Conservation (phyloP, 2,888 invertebrate species). For the Megastigmus dorsalis region DNA sequence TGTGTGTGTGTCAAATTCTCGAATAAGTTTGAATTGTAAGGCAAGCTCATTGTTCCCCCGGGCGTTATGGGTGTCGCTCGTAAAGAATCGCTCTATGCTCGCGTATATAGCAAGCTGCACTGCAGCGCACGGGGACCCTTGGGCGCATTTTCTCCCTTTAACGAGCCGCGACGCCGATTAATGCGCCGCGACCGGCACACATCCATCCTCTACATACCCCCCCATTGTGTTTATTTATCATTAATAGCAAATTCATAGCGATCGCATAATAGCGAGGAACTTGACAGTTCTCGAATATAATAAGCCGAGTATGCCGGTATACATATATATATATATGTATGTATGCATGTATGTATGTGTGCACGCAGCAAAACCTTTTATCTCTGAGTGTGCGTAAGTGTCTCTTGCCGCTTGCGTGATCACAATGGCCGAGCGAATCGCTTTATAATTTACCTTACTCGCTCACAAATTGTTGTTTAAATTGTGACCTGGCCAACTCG, state of each 20-base stretch:
- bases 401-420: no score
- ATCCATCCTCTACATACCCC: no score
- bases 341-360: no score
- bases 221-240: slow-evolving; percentile 74
- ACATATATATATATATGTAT: no score
- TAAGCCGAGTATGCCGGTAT: no score
- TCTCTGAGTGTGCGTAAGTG: no score
- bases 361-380: no score
- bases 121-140: slow-evolving; percentile 1
- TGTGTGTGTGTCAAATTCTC: slow-evolving; percentile 37
- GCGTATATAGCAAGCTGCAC: slow-evolving; percentile 30
- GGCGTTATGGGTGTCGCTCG: slow-evolving; percentile 24
- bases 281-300: slow-evolving; percentile 37
- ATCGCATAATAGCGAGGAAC: slow-evolving; percentile 70
- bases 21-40: slow-evolving; percentile 24
- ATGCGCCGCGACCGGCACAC: slow-evolving; percentile 72
- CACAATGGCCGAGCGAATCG: no score
- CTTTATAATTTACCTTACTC: no score
- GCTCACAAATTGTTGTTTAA: no score
- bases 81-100: slow-evolving; percentile 45
- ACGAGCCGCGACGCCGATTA: slow-evolving; percentile 61
- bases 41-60: slow-evolving; percentile 38
- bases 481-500: no score
- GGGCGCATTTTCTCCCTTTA: slow-evolving; percentile 16
- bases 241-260: slow-evolving; percentile 74